Evolutionary conservation across 2,113 vertebrate species (phyloP).

Genomic region (Sterrhoptilus dennistouni): DNA sequence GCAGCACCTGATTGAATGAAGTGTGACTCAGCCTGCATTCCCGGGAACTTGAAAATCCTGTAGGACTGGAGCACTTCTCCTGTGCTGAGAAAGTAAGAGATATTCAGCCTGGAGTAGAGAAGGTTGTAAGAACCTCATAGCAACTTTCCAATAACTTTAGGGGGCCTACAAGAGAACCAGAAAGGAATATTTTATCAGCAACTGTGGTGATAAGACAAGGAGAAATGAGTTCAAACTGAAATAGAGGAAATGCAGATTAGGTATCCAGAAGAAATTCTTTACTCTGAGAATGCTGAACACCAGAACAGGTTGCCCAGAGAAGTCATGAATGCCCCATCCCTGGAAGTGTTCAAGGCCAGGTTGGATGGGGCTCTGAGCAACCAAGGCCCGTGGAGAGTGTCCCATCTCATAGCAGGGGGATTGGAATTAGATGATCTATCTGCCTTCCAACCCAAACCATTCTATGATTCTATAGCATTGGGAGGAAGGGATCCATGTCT

Average conservation of each 20-base stretch:
- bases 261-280: not conserved
- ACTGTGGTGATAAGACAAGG: not conserved
- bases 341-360: not conserved
- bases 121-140: too few species aligned
- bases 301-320: not conserved
- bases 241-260: not conserved
- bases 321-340: not conserved
- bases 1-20: not conserved
- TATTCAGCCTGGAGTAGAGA: not conserved
- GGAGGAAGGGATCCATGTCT: not conserved
- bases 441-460: not conserved
- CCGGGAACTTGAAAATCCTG: not conserved
- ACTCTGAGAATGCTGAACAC: not conserved
- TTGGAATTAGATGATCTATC: not conserved
- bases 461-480: too few species aligned
- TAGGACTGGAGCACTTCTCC: not conserved
- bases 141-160: not conserved
- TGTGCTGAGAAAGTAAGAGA: not conserved
- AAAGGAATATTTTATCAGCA: not conserved
- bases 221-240: not conserved
- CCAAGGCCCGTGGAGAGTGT: accelerated
- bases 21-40: not conserved
- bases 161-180: not conserved
- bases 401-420: not conserved
- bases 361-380: not conserved